A percentile compares a stretch with the other conserved stretches of the same genome.
Conservation (phyloP, 1,140 invertebrate species). For the Drosophila pallidifrons region DNA sequence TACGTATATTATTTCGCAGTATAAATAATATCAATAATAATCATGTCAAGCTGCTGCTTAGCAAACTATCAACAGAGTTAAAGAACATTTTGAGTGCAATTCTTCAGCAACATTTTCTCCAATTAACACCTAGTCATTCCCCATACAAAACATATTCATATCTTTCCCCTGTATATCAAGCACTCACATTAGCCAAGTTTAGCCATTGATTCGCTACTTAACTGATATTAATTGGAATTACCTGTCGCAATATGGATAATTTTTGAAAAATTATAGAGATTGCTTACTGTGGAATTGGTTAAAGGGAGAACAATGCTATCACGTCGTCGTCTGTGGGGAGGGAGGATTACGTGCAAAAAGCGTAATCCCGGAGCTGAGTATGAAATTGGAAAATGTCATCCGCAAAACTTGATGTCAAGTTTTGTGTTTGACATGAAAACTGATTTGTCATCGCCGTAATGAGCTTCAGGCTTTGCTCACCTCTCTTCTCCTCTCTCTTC, state of each 20-base stretch:
- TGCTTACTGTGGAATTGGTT: not conserved
- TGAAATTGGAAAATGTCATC: conserved; percentile 76
- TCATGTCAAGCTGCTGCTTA: too few relatives aligned
- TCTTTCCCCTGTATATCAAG: too few relatives aligned
- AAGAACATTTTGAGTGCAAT: too few relatives aligned
- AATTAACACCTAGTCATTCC: too few relatives aligned
- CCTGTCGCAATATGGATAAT: conserved; percentile 8
- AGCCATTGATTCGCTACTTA: not conserved
- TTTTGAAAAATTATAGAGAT: conserved; percentile 30
- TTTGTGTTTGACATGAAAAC: conserved; percentile 79
- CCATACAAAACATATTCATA: too few relatives aligned
- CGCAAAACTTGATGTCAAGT: conserved; percentile 67
- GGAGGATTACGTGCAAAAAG: conserved; percentile 28
- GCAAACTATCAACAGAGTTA: too few relatives aligned
- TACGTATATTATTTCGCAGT: too few relatives aligned
- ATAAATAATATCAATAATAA: too few relatives aligned
- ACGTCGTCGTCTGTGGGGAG: conserved; percentile 40
- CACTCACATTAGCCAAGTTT: too few relatives aligned
- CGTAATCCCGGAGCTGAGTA: conserved; percentile 48
- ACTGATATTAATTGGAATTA: conserved; percentile 12
- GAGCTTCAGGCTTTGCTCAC: conserved; percentile 64
- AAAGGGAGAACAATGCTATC: conserved; percentile 21
- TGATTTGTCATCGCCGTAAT: conserved; percentile 79
- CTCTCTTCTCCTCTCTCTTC: conserved; percentile 4
- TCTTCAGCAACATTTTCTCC: too few relatives aligned